phyloP scores from a whole-genome alignment of 2,113 vertebrate genomes.

The Collichthys lucidus region DNA sequence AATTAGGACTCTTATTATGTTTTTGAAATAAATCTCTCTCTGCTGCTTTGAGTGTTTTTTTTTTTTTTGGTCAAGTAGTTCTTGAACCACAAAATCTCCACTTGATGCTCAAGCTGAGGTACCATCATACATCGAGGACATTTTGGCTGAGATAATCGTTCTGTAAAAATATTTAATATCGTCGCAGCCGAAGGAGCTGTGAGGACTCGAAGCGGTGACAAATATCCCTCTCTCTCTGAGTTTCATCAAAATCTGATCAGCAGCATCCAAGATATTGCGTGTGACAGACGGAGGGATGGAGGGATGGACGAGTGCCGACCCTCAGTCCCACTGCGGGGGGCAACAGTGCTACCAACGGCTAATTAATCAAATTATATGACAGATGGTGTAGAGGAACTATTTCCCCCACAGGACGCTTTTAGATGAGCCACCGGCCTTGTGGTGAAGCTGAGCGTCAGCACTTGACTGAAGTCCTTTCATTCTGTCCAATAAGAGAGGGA shows the following conservation, averaged over 20 bases:
- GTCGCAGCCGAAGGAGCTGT: neutral
- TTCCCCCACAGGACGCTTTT: slow-evolving; percentile 67
- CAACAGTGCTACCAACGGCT: slow-evolving; percentile 68
- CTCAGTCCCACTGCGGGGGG: slow-evolving; percentile 70
- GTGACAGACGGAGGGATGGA: slow-evolving; percentile 75
- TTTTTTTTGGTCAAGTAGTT: neutral
- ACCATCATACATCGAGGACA: neutral
- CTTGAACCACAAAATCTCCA: neutral
- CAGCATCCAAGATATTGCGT: slow-evolving; percentile 53
- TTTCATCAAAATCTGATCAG: slow-evolving; percentile 75
- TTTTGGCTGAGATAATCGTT: neutral
- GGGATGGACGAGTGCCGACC: slow-evolving; percentile 74
- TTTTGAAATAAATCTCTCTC: neutral
- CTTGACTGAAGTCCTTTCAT: slow-evolving; percentile 66
- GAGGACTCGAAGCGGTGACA: slow-evolving; percentile 34
- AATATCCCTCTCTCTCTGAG: slow-evolving; percentile 57
- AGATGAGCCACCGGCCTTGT: slow-evolving; percentile 57
- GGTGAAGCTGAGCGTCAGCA: slow-evolving; percentile 62
- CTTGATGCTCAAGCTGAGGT: slow-evolving; percentile 4
- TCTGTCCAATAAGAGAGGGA: slow-evolving; percentile 67
- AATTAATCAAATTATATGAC: slow-evolving; percentile 80
- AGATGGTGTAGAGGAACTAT: slow-evolving; percentile 74
- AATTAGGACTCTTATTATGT: neutral
- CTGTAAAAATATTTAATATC: slow-evolving; percentile 36
- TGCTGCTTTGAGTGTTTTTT: neutral